Conservation (phyloP, 35 echinoderm and acorn worm species). For the Nesometra sesokonis region DNA sequence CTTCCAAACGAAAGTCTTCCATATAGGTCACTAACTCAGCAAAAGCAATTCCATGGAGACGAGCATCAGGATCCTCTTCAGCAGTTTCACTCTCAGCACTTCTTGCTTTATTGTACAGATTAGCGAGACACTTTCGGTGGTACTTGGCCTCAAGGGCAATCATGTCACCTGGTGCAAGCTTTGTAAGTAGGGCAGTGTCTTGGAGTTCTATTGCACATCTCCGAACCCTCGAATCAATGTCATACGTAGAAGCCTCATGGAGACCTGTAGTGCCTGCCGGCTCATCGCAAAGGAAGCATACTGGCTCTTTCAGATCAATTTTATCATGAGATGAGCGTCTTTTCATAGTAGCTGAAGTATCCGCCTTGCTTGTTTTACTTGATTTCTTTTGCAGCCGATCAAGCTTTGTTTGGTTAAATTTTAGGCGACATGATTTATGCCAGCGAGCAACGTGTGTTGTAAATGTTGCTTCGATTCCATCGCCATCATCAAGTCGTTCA, state of each 20-base stretch:
- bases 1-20: constrained; percentile 18
- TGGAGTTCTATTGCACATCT: not conserved
- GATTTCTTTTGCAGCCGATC: too few relatives aligned
- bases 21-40: constrained; percentile 48
- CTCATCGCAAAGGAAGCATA: not conserved
- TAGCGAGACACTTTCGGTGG: not conserved
- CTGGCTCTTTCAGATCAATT: constrained; percentile 27
- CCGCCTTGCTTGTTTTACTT: too few relatives aligned
- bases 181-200: not conserved
- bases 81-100: not conserved
- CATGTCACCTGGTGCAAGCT: not conserved
- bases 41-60: constrained; percentile 16
- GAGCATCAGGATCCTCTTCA: not conserved
- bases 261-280: not conserved
- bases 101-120: not conserved
- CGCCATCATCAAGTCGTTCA: too few relatives aligned
- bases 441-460: too few relatives aligned
- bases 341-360: too few relatives aligned
- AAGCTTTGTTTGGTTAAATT: too few relatives aligned
- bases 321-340: too few relatives aligned
- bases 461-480: too few relatives aligned
- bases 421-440: too few relatives aligned
- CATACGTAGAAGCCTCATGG: not conserved
- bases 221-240: not conserved
- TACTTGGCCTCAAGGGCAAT: not conserved